Percentiles rank a stretch among this genome's conserved stretches.
Conservation (phyloP, 2,797 vertebrate species). For the Otus scops region DNA sequence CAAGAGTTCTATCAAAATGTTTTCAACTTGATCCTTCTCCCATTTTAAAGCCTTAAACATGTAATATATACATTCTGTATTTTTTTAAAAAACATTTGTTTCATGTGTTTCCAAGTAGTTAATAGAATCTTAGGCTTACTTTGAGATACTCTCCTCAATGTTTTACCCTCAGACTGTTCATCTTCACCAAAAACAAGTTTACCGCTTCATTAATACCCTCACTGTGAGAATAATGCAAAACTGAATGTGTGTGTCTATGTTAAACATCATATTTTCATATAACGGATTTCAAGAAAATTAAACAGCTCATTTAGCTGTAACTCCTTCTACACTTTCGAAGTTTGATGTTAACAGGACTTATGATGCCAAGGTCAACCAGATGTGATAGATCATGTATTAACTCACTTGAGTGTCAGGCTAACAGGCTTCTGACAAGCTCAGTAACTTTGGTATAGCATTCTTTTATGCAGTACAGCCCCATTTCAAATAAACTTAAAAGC, state of each 20-base stretch:
- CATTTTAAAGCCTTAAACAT: not conserved
- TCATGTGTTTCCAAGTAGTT: constrained; percentile 4
- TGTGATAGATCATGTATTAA: not conserved
- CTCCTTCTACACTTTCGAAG: not conserved
- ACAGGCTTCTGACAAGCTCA: not conserved
- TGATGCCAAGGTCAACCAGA: not conserved
- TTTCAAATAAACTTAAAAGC: not conserved
- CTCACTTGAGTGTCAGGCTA: not conserved
- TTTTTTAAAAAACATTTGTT: not conserved
- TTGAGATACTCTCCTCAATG: not conserved
- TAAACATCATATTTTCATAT: not conserved
- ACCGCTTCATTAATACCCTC: not conserved
- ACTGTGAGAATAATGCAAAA: not conserved
- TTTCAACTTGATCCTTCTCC: not conserved
- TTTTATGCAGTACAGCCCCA: not conserved
- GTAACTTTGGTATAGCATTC: not conserved
- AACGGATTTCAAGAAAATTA: not conserved
- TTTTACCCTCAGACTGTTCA: not conserved
- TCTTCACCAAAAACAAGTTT: not conserved
- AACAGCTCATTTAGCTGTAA: not conserved
- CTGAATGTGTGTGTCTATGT: not conserved
- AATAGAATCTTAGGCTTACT: not conserved
- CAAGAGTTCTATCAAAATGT: not conserved
- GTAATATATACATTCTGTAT: not conserved
- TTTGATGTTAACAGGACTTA: not conserved